These are phyloP conservation scores for Setipinna tenuifilis DNA, from an alignment of 2,797 vertebrate genomes.

Conservation along the genomic window DNA sequence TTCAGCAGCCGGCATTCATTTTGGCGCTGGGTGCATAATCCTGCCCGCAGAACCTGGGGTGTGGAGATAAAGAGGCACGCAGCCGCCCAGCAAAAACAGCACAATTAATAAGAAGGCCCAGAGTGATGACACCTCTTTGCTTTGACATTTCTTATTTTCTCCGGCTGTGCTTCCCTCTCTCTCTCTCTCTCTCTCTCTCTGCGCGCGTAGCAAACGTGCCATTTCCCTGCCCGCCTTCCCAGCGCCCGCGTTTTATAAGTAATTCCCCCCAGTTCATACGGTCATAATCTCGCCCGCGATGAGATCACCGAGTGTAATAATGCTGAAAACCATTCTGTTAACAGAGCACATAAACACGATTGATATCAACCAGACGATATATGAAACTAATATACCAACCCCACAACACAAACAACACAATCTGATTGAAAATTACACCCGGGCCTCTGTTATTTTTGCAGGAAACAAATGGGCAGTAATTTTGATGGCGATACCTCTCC, in stretches of 20 bases:
- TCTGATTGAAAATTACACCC: constrained; percentile 21
- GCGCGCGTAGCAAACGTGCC: too few relatives aligned
- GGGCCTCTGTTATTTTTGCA: constrained; percentile 12
- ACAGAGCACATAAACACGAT: constrained; percentile 15
- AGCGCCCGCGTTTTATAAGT: not conserved
- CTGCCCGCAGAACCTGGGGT: not conserved
- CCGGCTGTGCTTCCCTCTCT: not conserved
- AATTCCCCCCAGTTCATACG: constrained; percentile 41
- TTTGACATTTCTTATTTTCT: constrained; percentile 34
- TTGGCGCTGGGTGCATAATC: not conserved
- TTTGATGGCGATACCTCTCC: constrained; percentile 12
- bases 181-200: not conserved
- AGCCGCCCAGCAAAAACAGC: constrained; percentile 10
- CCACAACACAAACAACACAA: constrained; percentile 21
- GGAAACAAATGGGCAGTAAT: constrained; percentile 23
- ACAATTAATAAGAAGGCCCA: constrained; percentile 39
- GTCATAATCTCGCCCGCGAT: constrained; percentile 27
- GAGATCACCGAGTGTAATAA: constrained; percentile 30
- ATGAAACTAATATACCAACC: constrained; percentile 26
- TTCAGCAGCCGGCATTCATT: not conserved
- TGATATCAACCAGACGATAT: constrained; percentile 18
- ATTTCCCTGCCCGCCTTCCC: too few relatives aligned
- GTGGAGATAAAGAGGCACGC: not conserved
- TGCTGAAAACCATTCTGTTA: constrained; percentile 24
- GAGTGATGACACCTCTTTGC: constrained; percentile 24